phyloP scores from a whole-genome alignment of 92 coral and sea anemone species.

The Umimayanthus chanpuru region DNA sequence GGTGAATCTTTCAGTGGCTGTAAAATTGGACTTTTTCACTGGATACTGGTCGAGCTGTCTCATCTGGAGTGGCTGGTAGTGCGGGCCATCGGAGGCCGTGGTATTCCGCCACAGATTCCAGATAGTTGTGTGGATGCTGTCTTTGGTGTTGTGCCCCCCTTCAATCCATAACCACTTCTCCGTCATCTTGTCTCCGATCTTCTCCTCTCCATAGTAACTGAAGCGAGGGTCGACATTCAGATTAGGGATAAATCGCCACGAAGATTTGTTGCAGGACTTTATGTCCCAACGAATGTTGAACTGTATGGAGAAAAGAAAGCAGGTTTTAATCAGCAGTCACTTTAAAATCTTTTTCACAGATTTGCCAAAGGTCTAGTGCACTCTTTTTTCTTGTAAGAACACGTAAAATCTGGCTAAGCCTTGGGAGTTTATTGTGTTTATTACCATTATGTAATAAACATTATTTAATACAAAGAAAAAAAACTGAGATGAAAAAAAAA shows the following conservation, averaged over 20 bases:
- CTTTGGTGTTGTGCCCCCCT: conserved; percentile 16
- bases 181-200: neutral
- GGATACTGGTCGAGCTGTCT: neutral
- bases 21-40: neutral
- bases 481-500: too few relatives aligned
- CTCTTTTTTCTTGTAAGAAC: too few relatives aligned
- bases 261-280: neutral
- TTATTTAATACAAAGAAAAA: too few relatives aligned
- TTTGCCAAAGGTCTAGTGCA: neutral
- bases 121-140: neutral
- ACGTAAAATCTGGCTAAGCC: too few relatives aligned
- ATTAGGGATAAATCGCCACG: neutral
- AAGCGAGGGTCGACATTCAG: neutral
- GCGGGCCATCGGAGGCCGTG: neutral
- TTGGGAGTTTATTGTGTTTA: too few relatives aligned
- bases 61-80: conserved; percentile 8
- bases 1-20: neutral
- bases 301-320: neutral
- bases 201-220: conserved; percentile 16
- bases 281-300: conserved; percentile 6
- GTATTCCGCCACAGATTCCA: conserved; percentile 18
- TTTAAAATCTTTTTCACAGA: neutral
- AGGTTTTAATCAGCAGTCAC: neutral
- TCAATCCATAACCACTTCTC: conserved; percentile 34
- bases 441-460: too few relatives aligned